Evolutionary conservation across 2,888 invertebrate genomes (phyloP), one percentile per base, ranked within the genome.

Genomic region (Lycophotia porphyrea): DNA sequence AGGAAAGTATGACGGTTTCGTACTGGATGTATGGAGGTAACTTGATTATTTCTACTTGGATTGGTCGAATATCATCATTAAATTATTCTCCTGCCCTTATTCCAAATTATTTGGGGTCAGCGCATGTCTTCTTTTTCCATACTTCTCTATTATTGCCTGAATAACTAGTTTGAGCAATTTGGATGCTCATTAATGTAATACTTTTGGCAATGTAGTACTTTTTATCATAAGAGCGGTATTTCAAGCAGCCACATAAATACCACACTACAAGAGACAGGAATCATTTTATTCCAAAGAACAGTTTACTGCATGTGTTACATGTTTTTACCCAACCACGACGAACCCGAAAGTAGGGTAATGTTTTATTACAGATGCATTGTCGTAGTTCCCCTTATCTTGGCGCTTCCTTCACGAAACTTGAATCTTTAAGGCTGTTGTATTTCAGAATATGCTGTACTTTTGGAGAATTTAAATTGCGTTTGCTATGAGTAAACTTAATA

Each of bases 291-390:
- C 5, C 44, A 55, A 76, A 65, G 8, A 76, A 63, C 31, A 60
- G 18, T 52, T 61, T 39, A 31, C 24, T 36, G 52, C 34, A 65
- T 24, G 9, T 71, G 61, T 71, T 9, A 60, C 13, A 49, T 65
- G 42, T 73, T 63, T 66, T 67, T 67, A 49, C n/a, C 8, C 34
- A 63, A 76, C 76, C 39, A 47, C 60, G 18, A 52, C 55, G 24
- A 65, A 52, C 65, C 42, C 36, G 5, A 76, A 81, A 78, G 66
- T 78, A 76, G 66, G 66, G 82, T 78, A 81, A 81, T 49, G 61
- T 76, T 79, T 76, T 79, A 78, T 55, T 55, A 67, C 61, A 55
- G 67, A 67, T 81, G 77, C 77, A 82, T 67, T 82, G 39, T 79
- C 78, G 61, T 36, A 55, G 67, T 63, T 60, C n/a, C 15, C 13